These are phyloP conservation scores for Spheniscus humboldti DNA, from an alignment of 2,797 vertebrate genomes.

Conservation along the genomic window DNA sequence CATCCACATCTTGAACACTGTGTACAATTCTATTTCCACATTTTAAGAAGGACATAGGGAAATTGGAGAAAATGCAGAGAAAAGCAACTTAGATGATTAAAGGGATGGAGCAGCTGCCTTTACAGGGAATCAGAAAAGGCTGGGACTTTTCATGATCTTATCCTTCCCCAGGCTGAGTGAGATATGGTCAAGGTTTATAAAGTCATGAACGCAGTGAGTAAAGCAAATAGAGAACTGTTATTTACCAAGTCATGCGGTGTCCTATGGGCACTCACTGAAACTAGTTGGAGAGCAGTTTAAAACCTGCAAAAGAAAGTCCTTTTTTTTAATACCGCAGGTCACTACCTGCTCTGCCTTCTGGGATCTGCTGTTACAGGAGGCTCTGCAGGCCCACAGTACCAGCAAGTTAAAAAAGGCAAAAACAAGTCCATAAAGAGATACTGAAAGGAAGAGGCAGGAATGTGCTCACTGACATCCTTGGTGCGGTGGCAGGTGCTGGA, in stretches of 20 bases:
- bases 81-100: background rate
- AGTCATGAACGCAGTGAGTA: background rate
- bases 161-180: background rate
- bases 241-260: background rate
- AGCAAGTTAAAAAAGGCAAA: background rate
- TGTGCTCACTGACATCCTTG: fast-evolving
- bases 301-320: background rate
- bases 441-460: background rate
- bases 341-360: background rate
- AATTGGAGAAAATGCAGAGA: background rate
- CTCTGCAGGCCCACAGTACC: background rate
- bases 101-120: background rate
- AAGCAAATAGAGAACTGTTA: background rate
- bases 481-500: fast-evolving
- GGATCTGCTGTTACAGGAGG: background rate
- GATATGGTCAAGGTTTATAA: background rate
- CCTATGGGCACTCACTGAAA: background rate
- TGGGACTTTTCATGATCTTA: background rate
- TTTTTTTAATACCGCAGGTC: background rate
- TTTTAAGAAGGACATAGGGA: background rate
- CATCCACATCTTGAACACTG: background rate
- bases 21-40: background rate
- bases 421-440: background rate
- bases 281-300: background rate
- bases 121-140: background rate